A percentile compares a stretch with the other conserved stretches of the same genome.
These are phyloP conservation scores for Tryphoninae sp. DNA, from an alignment of 2,888 invertebrate genomes.

Conservation along the genomic window DNA sequence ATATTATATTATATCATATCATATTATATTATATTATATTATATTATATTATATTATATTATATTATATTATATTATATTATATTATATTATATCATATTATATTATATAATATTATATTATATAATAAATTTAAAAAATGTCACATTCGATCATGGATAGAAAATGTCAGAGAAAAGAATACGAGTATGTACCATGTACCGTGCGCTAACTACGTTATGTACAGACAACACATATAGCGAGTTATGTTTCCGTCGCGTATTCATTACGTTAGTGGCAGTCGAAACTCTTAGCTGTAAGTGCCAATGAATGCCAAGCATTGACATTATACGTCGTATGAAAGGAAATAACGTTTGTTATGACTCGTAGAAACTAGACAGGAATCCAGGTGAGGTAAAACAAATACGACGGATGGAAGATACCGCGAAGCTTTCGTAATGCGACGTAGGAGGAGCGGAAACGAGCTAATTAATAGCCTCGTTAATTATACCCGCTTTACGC, in stretches of 20 bases:
- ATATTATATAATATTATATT: no score
- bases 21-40: no score
- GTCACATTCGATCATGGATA: no score
- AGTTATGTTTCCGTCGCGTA: background rate
- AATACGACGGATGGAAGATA: background rate
- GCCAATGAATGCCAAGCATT: background rate
- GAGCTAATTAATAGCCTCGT: constrained; percentile 55
- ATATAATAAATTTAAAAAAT: no score
- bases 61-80: no score
- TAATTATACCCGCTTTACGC: constrained; percentile 43
- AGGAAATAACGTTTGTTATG: background rate
- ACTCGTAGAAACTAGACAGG: background rate
- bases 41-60: no score
- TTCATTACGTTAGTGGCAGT: background rate
- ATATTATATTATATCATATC: no score
- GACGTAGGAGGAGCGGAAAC: constrained; percentile 21
- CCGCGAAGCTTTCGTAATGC: background rate
- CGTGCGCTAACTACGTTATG: no score
- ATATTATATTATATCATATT: no score
- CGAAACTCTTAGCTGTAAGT: background rate
- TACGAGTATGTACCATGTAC: no score
- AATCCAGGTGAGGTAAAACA: background rate
- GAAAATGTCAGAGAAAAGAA: no score
- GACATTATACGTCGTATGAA: background rate
- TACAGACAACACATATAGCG: background rate